phyloP scores from a whole-genome alignment of 2,888 invertebrate species.

The Drosophila dives region DNA sequence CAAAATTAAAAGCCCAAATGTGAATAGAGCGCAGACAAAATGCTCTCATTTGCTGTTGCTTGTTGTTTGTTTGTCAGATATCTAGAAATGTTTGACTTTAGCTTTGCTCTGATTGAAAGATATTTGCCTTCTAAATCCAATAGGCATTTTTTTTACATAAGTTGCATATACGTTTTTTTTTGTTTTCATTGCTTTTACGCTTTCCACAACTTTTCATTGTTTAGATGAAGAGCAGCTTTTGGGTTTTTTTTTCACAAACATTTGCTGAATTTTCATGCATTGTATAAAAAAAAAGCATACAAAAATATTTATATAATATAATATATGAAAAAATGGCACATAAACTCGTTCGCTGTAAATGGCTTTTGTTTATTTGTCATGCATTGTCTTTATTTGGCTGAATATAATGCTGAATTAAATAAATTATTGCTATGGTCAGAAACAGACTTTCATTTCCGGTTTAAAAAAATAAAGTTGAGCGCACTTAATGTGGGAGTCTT shows the following conservation, averaged over 20 bases:
- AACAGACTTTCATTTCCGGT: conserved; percentile 74
- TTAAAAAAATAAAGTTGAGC: conserved; percentile 20
- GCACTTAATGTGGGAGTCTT: conserved; percentile 55
- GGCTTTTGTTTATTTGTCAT: conserved; percentile 61
- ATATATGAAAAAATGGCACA: conserved; percentile 35
- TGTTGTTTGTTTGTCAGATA: conserved; percentile 33
- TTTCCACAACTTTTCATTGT: neutral
- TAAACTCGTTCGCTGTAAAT: conserved; percentile 62
- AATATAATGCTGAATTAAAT: conserved; percentile 69
- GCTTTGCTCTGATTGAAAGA: conserved; percentile 15
- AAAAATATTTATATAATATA: neutral
- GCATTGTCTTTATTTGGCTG: conserved; percentile 72
- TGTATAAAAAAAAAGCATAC: conserved; percentile 2
- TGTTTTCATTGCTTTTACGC: conserved; percentile 18
- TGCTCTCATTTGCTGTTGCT: conserved; percentile 56
- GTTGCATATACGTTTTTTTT: neutral
- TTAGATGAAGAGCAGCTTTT: conserved; percentile 1
- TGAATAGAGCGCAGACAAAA: conserved; percentile 61
- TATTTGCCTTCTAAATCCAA: conserved; percentile 9
- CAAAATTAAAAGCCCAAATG: conserved; percentile 72
- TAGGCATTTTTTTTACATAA: neutral
- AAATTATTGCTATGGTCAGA: conserved; percentile 61
- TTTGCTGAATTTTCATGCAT: conserved; percentile 35
- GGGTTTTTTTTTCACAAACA: conserved; percentile 18
- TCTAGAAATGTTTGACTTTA: conserved; percentile 54